phyloP scores from a whole-genome alignment of 2,888 invertebrate genomes.

The Agriopis aurantiaria region DNA sequence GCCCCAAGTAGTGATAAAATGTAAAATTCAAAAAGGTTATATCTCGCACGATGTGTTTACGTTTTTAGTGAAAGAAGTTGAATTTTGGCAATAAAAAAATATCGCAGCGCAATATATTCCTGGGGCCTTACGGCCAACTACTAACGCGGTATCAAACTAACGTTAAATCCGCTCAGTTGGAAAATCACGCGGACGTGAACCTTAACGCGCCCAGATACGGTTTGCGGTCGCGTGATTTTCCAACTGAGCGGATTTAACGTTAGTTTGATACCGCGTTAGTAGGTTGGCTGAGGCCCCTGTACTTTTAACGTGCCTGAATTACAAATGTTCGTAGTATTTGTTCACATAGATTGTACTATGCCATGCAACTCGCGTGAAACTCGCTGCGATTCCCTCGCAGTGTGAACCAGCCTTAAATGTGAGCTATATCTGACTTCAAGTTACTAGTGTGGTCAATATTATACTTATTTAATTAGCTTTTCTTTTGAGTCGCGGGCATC shows the following conservation, averaged over 20 bases:
- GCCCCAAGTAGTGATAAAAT: constrained; percentile 15
- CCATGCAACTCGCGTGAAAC: background rate
- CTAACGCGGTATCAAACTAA: too few species aligned
- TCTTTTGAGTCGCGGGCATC: too few species aligned
- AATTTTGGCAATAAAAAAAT: background rate
- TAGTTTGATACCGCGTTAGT: too few species aligned
- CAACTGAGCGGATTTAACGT: too few species aligned
- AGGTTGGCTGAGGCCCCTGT: too few species aligned
- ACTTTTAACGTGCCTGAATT: background rate
- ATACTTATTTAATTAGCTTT: constrained; percentile 17
- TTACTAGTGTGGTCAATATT: constrained; percentile 5
- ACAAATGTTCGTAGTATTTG: background rate
- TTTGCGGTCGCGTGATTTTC: too few species aligned
- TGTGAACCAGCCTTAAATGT: constrained; percentile 3
- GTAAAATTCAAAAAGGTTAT: constrained; percentile 3
- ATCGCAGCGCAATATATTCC: background rate
- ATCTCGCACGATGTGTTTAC: constrained; percentile 1
- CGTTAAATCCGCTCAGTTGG: too few species aligned
- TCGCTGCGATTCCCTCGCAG: background rate
- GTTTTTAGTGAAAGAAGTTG: constrained; percentile 4
- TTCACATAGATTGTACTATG: background rate
- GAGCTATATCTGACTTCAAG: background rate
- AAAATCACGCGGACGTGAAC: too few species aligned
- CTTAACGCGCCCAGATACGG: too few species aligned
- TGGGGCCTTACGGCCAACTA: too few species aligned